phyloP scores from a whole-genome alignment of 2,113 vertebrate species.

The Hypanus sabinus region DNA sequence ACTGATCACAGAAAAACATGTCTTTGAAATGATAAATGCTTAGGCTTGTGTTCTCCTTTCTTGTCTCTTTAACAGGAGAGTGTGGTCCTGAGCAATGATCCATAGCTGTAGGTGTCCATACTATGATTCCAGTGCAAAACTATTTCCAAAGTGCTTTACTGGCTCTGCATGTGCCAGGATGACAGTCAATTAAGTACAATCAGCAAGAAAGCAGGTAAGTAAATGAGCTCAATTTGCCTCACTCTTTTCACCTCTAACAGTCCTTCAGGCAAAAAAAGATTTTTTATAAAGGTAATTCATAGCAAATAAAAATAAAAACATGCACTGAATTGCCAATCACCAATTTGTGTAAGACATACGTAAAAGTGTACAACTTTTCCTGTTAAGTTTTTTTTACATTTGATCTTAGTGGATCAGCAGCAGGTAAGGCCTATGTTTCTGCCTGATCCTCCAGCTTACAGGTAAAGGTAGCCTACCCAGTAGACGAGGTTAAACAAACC shows the following conservation, averaged over 20 bases:
- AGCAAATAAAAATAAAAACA: slow-evolving; percentile 26
- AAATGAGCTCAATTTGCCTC: neutral
- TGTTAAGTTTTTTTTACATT: slow-evolving; percentile 2
- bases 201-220: neutral
- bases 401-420: neutral
- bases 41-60: neutral
- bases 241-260: neutral
- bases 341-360: slow-evolving; percentile 18
- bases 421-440: neutral
- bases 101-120: neutral
- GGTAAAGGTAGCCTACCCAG: slow-evolving; percentile 97
- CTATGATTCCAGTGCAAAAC: slow-evolving; percentile 13
- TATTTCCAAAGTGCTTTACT: neutral
- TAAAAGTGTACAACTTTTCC: slow-evolving; percentile 30
- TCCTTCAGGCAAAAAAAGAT: slow-evolving; percentile 4
- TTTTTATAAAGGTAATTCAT: neutral
- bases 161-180: neutral
- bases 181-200: neutral
- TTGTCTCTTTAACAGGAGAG: neutral
- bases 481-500: slow-evolving; percentile 96
- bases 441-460: slow-evolving; percentile 53
- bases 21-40: neutral
- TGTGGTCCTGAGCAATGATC: neutral
- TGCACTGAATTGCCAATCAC: slow-evolving; percentile 27
- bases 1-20: neutral